These are phyloP conservation scores for Platyrinchus mystaceus DNA, from an alignment of 2,797 vertebrate genomes.

Conservation along the genomic window DNA sequence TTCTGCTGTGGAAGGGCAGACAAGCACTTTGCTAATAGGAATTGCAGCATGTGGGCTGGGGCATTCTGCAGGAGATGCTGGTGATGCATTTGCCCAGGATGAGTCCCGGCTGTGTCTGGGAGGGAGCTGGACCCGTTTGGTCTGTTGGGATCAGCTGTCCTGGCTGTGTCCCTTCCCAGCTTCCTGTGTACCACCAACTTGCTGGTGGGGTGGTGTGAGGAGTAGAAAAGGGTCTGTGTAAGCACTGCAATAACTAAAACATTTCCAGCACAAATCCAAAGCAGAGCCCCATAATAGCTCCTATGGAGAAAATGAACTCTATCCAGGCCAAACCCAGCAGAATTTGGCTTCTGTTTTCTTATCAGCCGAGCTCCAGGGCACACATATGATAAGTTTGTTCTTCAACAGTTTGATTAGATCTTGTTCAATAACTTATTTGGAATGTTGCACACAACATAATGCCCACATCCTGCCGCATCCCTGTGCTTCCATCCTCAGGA, in stretches of 20 bases:
- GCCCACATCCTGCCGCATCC: background rate
- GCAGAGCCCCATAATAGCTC: background rate
- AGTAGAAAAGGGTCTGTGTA: background rate
- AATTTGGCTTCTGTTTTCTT: background rate
- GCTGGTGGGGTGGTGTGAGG: background rate
- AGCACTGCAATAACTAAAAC: background rate
- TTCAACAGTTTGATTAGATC: background rate
- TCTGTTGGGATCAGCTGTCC: background rate
- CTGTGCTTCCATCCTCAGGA: background rate
- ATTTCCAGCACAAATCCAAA: background rate
- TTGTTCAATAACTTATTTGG: accelerated
- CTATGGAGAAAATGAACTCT: background rate
- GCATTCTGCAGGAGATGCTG: background rate
- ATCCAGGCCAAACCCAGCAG: background rate
- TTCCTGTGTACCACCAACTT: background rate
- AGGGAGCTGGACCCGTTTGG: background rate
- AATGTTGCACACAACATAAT: too few relatives aligned
- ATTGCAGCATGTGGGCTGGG: accelerated
- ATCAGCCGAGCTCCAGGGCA: background rate
- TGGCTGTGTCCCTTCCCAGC: background rate
- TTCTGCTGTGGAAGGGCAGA: background rate
- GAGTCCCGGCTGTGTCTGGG: background rate
- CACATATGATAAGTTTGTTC: background rate
- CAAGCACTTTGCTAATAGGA: background rate
- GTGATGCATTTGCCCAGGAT: background rate